These are phyloP conservation scores for Pachycephus smyrnensis DNA, from an alignment of 2,888 invertebrate genomes.

Conservation along the genomic window DNA sequence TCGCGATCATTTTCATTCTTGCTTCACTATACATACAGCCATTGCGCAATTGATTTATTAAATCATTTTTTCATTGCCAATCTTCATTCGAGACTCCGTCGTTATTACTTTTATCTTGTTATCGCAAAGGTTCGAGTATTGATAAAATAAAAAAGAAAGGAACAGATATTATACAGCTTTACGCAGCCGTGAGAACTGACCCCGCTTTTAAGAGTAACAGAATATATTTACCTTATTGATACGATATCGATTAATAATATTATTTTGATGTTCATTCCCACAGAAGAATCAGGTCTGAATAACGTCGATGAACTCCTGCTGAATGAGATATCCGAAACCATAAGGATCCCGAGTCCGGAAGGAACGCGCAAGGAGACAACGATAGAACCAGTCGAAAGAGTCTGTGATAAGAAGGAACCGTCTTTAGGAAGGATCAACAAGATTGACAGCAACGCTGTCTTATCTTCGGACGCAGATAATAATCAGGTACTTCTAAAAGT, in stretches of 20 bases:
- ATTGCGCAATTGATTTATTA: neutral
- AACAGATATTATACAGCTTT: neutral
- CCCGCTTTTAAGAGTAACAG: neutral
- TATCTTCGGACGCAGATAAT: slow-evolving; percentile 35
- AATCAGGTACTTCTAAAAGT: slow-evolving; percentile 46
- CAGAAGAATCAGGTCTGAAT: slow-evolving; percentile 6
- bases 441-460: neutral
- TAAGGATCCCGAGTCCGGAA: neutral
- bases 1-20: neutral
- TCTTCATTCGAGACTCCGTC: neutral
- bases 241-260: neutral
- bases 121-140: neutral
- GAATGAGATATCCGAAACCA: neutral
- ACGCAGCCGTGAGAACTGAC: neutral
- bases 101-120: neutral
- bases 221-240: neutral
- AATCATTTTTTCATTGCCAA: neutral
- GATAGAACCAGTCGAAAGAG: neutral
- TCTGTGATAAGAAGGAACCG: neutral
- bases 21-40: neutral
- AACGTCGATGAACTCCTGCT: neutral
- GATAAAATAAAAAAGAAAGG: neutral
- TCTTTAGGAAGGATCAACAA: neutral
- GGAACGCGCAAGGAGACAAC: neutral
- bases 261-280: neutral